Evolutionary conservation across 2,888 invertebrate species (phyloP).

Genomic region (Mycogona germanica): DNA sequence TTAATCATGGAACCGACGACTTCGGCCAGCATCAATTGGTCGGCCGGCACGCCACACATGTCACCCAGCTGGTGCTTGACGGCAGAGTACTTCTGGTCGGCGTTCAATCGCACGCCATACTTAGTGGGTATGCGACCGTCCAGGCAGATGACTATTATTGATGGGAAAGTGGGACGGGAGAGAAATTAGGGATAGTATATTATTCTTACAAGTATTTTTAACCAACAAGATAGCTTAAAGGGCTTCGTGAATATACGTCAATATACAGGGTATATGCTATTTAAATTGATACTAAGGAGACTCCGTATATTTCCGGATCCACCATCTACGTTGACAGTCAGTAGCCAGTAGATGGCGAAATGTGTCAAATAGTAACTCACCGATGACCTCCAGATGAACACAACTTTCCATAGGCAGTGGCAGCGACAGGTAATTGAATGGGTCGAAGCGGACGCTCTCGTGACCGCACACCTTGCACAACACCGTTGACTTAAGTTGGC

Average conservation of each 20-base stretch:
- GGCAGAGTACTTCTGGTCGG: constrained; percentile 65
- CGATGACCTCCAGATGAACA: constrained; percentile 59
- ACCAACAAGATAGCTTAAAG: no score
- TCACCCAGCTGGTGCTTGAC: constrained; percentile 53
- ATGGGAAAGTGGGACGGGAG: no score
- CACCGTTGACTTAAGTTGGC: constrained; percentile 77
- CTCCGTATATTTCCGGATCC: no score
- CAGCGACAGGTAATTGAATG: constrained; percentile 78
- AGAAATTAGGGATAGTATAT: no score
- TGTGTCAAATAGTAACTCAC: constrained; percentile 35
- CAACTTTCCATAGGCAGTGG: constrained; percentile 84
- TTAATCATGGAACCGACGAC: constrained; percentile 55
- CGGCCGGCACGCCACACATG: constrained; percentile 47
- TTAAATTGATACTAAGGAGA: no score
- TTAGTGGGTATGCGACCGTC: constrained; percentile 72
- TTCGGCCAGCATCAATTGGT: constrained; percentile 57
- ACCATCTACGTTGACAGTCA: background rate
- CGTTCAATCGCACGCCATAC: constrained; percentile 70
- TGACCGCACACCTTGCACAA: constrained; percentile 70
- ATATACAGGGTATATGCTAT: no score
- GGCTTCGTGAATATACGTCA: no score
- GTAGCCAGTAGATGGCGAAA: background rate
- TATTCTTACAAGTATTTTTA: background rate
- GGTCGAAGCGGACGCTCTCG: constrained; percentile 79
- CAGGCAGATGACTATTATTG: constrained; percentile 57